These are phyloP conservation scores for Alauda arvensis DNA, from an alignment of 2,797 vertebrate species.

Conservation along the genomic window DNA sequence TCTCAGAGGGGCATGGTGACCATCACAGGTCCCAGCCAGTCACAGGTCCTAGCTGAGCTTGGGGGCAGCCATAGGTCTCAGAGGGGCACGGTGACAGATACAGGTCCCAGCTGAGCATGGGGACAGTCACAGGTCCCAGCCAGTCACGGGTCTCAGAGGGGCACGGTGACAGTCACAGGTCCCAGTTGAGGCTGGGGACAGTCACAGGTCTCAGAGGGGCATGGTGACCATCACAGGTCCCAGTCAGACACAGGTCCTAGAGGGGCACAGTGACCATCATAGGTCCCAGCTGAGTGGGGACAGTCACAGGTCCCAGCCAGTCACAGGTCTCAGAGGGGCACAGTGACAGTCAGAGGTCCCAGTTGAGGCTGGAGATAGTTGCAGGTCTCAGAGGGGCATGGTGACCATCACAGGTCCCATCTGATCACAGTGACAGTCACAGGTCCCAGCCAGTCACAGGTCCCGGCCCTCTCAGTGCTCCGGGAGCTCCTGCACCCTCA, in stretches of 20 bases:
- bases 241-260: neutral
- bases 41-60: too few species aligned
- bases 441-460: neutral
- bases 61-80: neutral
- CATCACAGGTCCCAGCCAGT: too few species aligned
- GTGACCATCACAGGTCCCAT: neutral
- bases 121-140: too few species aligned
- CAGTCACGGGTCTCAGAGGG: too few species aligned
- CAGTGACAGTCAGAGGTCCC: too few species aligned
- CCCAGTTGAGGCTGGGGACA: too few species aligned
- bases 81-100: accelerated
- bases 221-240: neutral
- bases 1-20: neutral
- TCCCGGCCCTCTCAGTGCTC: neutral
- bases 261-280: accelerated
- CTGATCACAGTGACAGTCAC: accelerated
- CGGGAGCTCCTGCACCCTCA: neutral
- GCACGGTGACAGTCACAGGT: neutral
- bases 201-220: too few species aligned
- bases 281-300: neutral
- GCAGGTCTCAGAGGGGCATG: too few species aligned
- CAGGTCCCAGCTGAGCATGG: neutral
- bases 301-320: neutral
- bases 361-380: too few species aligned
- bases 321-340: accelerated